Conservation (phyloP, 2,888 invertebrate genomes). For the Philhelius pedissequus region DNA sequence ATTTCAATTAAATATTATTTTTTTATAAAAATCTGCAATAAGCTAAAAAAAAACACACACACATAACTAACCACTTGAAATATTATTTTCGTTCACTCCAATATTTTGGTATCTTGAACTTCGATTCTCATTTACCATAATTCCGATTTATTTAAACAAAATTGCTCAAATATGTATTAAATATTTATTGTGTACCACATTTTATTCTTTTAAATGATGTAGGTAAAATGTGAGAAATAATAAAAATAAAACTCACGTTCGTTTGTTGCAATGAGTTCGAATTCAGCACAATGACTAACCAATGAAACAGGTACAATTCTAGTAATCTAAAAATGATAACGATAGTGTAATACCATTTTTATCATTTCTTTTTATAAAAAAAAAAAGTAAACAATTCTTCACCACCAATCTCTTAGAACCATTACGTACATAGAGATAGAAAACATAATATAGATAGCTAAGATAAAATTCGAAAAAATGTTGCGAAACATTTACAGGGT, state of each 20-base stretch:
- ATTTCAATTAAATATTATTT: background rate
- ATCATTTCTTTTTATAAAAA: conserved; percentile 36
- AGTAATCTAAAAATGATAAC: conserved; percentile 53
- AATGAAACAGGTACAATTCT: conserved; percentile 52
- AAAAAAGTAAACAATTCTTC: conserved; percentile 48
- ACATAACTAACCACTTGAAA: conserved; percentile 70
- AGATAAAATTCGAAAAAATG: background rate
- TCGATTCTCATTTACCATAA: conserved; percentile 24
- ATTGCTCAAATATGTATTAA: background rate
- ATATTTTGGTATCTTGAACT: conserved; percentile 59
- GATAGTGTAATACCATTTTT: conserved; percentile 59
- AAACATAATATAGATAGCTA: background rate
- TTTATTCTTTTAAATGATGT: too few relatives aligned
- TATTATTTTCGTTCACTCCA: conserved; percentile 71
- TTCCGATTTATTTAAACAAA: background rate
- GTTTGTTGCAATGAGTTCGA: conserved; percentile 31
- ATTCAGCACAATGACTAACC: conserved; percentile 53
- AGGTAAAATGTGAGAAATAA: background rate
- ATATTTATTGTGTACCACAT: background rate
- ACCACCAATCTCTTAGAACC: conserved; percentile 33
- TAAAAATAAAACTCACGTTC: background rate
- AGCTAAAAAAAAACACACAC: background rate
- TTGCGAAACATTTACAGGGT: conserved; percentile 29
- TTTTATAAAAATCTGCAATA: background rate
- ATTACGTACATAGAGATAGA: background rate